Percentiles rank a stretch among this genome's conserved stretches.
Evolutionary conservation across 2,888 invertebrate genomes (phyloP).

Genomic region (Megamerina dolium): DNA sequence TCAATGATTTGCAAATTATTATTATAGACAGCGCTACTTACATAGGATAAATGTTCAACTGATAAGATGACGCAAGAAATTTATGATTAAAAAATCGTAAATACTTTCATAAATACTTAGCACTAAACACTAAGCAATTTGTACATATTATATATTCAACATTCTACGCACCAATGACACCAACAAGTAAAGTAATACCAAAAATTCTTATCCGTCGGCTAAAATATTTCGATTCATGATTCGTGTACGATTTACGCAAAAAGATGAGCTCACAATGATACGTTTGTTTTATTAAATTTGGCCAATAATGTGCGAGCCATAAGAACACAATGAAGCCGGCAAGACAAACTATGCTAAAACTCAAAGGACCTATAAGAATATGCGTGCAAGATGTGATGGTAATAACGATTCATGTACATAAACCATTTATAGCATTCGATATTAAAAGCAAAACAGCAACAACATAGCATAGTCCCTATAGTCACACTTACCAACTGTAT

Average conservation of each 20-base stretch:
- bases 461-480: too few relatives aligned
- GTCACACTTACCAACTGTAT: conserved; percentile 34
- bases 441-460: too few relatives aligned
- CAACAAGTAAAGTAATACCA: conserved; percentile 32
- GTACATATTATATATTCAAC: too few relatives aligned
- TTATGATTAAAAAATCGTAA: too few relatives aligned
- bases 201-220: conserved; percentile 30
- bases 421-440: too few relatives aligned
- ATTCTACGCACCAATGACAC: conserved; percentile 30
- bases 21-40: conserved; percentile 32
- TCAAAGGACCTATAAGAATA: conserved; percentile 32
- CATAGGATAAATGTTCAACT: conserved; percentile 34
- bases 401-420: background rate
- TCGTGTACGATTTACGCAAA: conserved; percentile 32
- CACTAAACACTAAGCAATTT: too few relatives aligned
- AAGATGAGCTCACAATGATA: conserved; percentile 36
- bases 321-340: conserved; percentile 32
- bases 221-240: conserved; percentile 24
- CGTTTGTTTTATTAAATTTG: conserved; percentile 34
- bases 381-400: background rate
- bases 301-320: conserved; percentile 39
- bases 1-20: conserved; percentile 36
- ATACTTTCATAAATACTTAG: too few relatives aligned
- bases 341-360: conserved; percentile 39
- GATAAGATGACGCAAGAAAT: background rate